phyloP scores from a whole-genome alignment of 2,888 invertebrate genomes.

The Galerucella nymphaeae region DNA sequence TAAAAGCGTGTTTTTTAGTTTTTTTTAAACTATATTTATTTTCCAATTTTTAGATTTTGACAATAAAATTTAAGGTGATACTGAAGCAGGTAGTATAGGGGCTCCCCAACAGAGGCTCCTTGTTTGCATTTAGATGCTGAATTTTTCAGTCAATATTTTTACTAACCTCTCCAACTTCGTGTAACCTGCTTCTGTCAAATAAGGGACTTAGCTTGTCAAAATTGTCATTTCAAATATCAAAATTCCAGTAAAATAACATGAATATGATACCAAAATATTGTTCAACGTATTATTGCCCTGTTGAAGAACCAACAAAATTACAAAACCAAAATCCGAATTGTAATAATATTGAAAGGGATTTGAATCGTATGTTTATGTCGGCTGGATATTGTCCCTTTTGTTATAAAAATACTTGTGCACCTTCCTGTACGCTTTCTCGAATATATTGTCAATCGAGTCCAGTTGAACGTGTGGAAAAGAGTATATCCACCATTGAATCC shows the following conservation, averaged over 20 bases:
- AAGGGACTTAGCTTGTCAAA: background rate
- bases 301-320: slow-evolving; percentile 3
- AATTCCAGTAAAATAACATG: background rate
- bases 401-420: background rate
- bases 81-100: too few species aligned
- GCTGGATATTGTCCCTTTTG: background rate
- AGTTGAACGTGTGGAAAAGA: background rate
- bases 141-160: too few species aligned
- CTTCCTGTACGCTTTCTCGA: background rate
- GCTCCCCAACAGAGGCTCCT: too few species aligned
- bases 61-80: too few species aligned
- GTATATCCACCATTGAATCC: background rate
- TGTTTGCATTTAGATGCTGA: too few species aligned
- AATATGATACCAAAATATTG: background rate
- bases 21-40: too few species aligned
- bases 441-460: background rate
- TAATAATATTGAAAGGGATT: background rate
- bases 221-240: background rate
- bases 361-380: background rate
- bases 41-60: too few species aligned
- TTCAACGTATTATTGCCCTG: background rate
- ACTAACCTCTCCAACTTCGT: too few species aligned
- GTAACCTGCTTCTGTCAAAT: too few species aligned
- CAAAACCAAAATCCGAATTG: background rate
- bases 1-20: too few species aligned